phyloP scores from a whole-genome alignment of 2,113 vertebrate genomes.

The Tamias sibiricus region DNA sequence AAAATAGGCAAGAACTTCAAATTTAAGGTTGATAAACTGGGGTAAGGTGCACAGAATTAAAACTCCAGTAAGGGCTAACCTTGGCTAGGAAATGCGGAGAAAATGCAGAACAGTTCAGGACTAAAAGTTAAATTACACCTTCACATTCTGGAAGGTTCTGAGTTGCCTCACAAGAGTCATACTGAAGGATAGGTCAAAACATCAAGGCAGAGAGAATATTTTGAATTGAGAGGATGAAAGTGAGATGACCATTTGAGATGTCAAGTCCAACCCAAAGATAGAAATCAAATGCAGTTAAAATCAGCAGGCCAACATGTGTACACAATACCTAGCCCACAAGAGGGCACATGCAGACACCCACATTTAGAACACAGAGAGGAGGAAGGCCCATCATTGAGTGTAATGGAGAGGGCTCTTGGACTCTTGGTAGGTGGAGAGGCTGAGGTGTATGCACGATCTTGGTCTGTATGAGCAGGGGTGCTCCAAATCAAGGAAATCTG shows the following conservation, averaged over 20 bases:
- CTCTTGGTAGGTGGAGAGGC: background rate
- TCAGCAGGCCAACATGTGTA: background rate
- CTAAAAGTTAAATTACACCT: background rate
- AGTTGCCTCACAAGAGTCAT: background rate
- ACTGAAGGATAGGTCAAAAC: background rate
- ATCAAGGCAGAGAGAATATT: background rate
- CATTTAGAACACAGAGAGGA: background rate
- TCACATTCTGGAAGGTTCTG: conserved; percentile 10
- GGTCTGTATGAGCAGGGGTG: background rate
- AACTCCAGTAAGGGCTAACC: background rate
- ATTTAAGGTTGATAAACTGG: background rate
- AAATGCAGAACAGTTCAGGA: background rate
- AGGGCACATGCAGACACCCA: background rate
- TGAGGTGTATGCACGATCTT: background rate
- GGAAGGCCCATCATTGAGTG: background rate
- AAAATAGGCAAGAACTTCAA: background rate
- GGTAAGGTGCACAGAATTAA: background rate
- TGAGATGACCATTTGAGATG: background rate
- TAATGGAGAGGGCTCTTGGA: too few species aligned
- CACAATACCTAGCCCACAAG: too few species aligned
- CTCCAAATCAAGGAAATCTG: background rate
- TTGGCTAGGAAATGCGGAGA: background rate
- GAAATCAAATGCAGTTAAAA: background rate
- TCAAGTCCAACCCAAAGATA: background rate
- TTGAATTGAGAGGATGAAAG: background rate